phyloP scores from a whole-genome alignment of 1,140 invertebrate genomes.

The Drosophila kohkoa region DNA sequence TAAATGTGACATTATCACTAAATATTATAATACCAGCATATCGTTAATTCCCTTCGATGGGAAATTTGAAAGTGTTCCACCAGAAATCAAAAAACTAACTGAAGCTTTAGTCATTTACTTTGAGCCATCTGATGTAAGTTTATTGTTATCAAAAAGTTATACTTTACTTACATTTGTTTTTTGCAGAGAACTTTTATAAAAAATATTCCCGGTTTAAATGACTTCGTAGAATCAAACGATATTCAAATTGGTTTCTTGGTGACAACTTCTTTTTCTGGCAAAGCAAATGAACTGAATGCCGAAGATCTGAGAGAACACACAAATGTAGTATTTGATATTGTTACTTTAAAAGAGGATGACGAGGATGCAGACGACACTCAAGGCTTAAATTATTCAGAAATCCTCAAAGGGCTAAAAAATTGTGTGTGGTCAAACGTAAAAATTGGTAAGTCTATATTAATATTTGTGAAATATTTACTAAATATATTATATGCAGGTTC shows the following conservation, averaged over 20 bases:
- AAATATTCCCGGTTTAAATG: conserved; percentile 36
- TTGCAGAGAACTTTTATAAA: conserved; percentile 57
- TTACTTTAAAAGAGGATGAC: conserved; percentile 40
- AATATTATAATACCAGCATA: conserved; percentile 58
- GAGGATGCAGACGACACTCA: conserved; percentile 27
- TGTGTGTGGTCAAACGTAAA: conserved; percentile 62
- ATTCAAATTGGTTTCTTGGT: conserved; percentile 64
- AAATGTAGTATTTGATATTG: conserved; percentile 58
- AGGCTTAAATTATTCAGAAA: conserved; percentile 39
- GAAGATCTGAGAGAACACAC: conserved; percentile 46
- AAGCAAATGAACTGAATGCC: conserved; percentile 41
- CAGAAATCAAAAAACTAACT: conserved; percentile 41
- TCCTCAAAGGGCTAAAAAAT: conserved; percentile 56
- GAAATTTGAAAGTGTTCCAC: conserved; percentile 52
- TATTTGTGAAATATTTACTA: too few relatives aligned
- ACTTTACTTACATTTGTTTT: not conserved
- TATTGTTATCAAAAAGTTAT: not conserved
- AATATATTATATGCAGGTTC: conserved; percentile 4
- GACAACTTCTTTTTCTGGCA: conserved; percentile 29
- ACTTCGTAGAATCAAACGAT: conserved; percentile 42
- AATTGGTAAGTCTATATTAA: conserved; percentile 29
- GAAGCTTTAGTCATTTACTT: conserved; percentile 65
- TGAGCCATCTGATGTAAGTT: conserved; percentile 50
- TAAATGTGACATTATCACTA: conserved; percentile 59
- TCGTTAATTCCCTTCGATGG: conserved; percentile 57